These are phyloP conservation scores for Sminthurinus aureus DNA, from an alignment of 2,888 invertebrate species.

Conservation along the genomic window DNA sequence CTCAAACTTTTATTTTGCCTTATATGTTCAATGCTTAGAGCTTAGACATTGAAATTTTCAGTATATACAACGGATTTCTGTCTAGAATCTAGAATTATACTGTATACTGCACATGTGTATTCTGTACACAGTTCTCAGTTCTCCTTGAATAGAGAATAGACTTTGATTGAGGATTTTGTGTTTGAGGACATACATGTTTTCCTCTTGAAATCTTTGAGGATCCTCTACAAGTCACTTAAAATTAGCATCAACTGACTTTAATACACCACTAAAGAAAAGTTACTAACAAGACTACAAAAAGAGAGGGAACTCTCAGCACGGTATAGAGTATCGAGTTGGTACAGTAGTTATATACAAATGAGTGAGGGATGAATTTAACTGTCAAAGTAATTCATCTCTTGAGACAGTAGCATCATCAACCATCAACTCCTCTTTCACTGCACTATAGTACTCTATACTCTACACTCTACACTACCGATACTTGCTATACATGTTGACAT, in stretches of 20 bases:
- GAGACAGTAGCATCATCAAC: background rate
- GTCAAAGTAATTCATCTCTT: slow-evolving; percentile 19
- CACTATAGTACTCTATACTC: background rate
- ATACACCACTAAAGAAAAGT: background rate
- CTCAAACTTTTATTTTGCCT: too few species aligned
- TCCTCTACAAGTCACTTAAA: slow-evolving; percentile 4
- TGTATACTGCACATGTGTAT: background rate
- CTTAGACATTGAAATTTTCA: background rate
- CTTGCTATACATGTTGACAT: too few species aligned
- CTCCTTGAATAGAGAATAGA: background rate
- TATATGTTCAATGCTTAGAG: too few species aligned
- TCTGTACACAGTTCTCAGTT: background rate
- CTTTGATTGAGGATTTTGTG: background rate
- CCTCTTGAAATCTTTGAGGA: background rate
- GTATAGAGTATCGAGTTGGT: background rate
- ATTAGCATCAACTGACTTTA: slow-evolving; percentile 1
- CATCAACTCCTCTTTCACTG: background rate
- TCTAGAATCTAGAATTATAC: background rate
- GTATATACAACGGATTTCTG: background rate
- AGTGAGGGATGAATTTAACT: slow-evolving; percentile 16
- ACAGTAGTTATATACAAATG: background rate
- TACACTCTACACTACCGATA: too few species aligned
- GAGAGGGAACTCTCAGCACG: slow-evolving; percentile 1
- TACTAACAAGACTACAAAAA: slow-evolving; percentile 10
- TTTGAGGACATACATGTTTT: background rate